phyloP scores from a whole-genome alignment of 2,113 vertebrate species.

The Suricata suricatta region DNA sequence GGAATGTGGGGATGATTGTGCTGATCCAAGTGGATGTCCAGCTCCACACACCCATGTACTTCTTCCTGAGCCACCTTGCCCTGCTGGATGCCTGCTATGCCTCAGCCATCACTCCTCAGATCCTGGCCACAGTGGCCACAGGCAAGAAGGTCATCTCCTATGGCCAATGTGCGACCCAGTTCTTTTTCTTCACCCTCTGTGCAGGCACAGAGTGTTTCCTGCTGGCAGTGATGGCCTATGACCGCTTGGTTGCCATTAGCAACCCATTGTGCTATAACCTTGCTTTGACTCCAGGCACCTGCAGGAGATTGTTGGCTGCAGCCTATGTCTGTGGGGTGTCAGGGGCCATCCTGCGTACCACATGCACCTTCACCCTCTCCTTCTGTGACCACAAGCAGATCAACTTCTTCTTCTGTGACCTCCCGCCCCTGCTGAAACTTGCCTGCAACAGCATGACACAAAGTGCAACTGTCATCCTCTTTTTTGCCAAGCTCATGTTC shows the following conservation, averaged over 20 bases:
- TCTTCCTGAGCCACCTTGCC: background rate
- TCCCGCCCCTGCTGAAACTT: conserved; percentile 71
- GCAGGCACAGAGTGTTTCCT: background rate
- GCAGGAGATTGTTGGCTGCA: background rate
- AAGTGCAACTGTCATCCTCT: conserved; percentile 14
- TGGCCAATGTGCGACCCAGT: background rate
- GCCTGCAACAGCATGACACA: conserved; percentile 64
- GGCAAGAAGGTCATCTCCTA: background rate
- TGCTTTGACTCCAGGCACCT: background rate
- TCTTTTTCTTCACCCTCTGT: background rate
- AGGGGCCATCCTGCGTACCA: conserved; percentile 42
- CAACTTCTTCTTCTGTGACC: conserved; percentile 78
- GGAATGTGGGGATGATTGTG: background rate
- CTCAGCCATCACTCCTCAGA: background rate
- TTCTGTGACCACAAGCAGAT: conserved; percentile 71
- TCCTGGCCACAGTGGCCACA: background rate
- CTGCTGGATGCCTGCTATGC: background rate
- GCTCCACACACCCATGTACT: background rate
- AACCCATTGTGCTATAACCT: background rate
- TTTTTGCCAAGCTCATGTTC: conserved; percentile 58
- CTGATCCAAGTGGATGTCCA: background rate
- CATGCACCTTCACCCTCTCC: conserved; percentile 53
- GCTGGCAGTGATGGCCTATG: background rate
- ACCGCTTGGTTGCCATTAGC: background rate
- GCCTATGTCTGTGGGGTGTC: conserved; percentile 36